Conservation (phyloP, 2,888 invertebrate genomes). For the Eumerus sabulonum region DNA sequence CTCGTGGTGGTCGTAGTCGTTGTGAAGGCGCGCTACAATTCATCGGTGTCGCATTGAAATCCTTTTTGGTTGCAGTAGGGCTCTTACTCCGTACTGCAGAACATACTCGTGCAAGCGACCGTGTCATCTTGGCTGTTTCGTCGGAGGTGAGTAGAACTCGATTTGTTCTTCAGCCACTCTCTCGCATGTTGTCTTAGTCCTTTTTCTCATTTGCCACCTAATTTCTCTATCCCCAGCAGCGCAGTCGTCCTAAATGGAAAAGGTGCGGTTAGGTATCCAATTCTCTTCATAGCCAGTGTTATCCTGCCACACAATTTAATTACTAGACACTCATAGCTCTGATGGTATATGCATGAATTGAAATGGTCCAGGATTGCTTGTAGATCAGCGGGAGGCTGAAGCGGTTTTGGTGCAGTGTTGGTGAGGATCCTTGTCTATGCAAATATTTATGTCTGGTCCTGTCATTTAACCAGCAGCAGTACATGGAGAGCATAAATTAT, state of each 20-base stretch:
- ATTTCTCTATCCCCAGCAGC: conserved; percentile 51
- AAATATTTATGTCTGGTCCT: conserved; percentile 78
- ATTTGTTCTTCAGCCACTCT: conserved; percentile 22
- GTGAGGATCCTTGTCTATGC: conserved; percentile 75
- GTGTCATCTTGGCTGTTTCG: conserved; percentile 25
- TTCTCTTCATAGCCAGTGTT: conserved; percentile 15
- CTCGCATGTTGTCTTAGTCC: conserved; percentile 20
- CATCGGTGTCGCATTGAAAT: conserved; percentile 64
- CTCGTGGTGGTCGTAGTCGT: not conserved
- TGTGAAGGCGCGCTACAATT: conserved; percentile 34
- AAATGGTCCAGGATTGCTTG: conserved; percentile 34
- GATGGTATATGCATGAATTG: conserved; percentile 53
- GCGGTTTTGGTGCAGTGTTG: conserved; percentile 37
- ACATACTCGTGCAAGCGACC: too few relatives aligned
- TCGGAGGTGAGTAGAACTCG: conserved; percentile 3
- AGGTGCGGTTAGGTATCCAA: conserved; percentile 40
- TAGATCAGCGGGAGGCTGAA: not conserved
- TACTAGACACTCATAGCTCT: conserved; percentile 65
- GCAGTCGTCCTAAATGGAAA: not conserved
- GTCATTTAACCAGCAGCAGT: conserved; percentile 75
- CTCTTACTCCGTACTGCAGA: conserved; percentile 7
- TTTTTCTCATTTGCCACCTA: conserved; percentile 43
- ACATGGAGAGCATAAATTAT: conserved; percentile 71
- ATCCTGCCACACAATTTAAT: conserved; percentile 64
- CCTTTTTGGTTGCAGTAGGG: conserved; percentile 41